Base-by-base conservation (phyloP, 64 coral and sea anemone genomes). In the Montipora sp. region DNA sequence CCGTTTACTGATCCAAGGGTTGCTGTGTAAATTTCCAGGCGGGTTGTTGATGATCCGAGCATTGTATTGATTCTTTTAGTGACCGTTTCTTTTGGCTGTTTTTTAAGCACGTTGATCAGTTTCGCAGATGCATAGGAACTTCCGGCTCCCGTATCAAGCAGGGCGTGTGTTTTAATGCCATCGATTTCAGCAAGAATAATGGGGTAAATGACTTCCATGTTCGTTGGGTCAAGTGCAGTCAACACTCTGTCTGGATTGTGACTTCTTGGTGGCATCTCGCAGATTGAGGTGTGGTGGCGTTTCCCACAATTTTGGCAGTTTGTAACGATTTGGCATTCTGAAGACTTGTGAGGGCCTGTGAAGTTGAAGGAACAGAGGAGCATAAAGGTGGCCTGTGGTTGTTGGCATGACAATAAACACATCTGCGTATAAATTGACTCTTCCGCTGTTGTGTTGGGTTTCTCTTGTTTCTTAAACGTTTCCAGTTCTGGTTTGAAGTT, bases 141-240 rank as follows among this genome's bases (percentile, higher is more conserved):
- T 9, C 91, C 81, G 50, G 81, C 47, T 15, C 91, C 82, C 8
- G 82, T 92, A 43, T 92, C 80, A 6, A 92, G 80, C 12, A 92
- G 51, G 0, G 84, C 78, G 36, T 83, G 77, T 15, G 61, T 73
- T 75, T 88, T 88, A 36, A 89, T 82, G 68, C 85, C 92, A 45
- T 89, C 92, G 36, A 93, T 65, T 75, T 83, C 84, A 4, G 88
- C 67, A 12, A 88, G 67, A 78, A 94, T 51, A 8, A 75, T 51
- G 47, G 92, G 93, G 60, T 89, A 89, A 57, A 89, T 45, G 19
- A 94, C 87, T 68, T 89, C 48, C 45, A 67, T 84, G 58, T 88
- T 58, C 73, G 73, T 69, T 74, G 55, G 83, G 36, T 83, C 44
- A 72, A 82, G 78, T 49, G 66, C 48, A 81, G 89, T 91, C 65